Percentiles rank a stretch among this genome's conserved stretches.
Conservation (phyloP, 2,888 invertebrate genomes). For the Diloba caeruleocephala region DNA sequence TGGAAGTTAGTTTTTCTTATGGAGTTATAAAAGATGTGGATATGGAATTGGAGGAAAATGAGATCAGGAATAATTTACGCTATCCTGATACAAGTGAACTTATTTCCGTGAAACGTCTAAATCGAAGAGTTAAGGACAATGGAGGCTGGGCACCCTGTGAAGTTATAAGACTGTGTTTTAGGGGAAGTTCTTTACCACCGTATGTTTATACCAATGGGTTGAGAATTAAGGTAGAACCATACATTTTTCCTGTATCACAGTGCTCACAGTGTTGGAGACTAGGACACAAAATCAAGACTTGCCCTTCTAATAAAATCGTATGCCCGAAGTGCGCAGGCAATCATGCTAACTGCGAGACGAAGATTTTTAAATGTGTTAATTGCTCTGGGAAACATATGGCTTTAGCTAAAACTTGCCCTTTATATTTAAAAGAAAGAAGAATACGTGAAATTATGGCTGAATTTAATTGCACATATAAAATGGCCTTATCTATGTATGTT, state of each 20-base stretch:
- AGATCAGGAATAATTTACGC: too few species aligned
- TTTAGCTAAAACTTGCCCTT: background rate
- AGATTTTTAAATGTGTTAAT: background rate
- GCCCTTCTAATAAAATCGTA: background rate
- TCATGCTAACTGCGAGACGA: constrained; percentile 1
- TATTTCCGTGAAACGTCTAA: background rate
- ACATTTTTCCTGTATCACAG: background rate
- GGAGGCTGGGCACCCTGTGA: too few species aligned
- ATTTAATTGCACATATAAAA: too few species aligned
- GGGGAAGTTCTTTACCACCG: background rate
- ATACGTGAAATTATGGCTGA: too few species aligned
- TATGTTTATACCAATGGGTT: too few species aligned
- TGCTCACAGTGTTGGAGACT: constrained; percentile 3
- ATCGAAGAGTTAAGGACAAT: background rate
- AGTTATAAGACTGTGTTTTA: background rate
- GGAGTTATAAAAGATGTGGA: too few species aligned
- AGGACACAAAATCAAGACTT: background rate
- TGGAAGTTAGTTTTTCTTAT: too few species aligned
- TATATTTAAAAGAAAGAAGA: background rate
- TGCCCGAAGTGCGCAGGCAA: constrained; percentile 3
- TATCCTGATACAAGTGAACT: too few species aligned
- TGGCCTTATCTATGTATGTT: background rate
- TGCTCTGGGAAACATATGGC: constrained; percentile 6
- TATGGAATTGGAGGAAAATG: too few species aligned
- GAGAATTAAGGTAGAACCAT: background rate